Percentiles rank a stretch among this genome's conserved stretches.
Conservation (phyloP, 2,888 invertebrate species). For the Tetragnatha montana region DNA sequence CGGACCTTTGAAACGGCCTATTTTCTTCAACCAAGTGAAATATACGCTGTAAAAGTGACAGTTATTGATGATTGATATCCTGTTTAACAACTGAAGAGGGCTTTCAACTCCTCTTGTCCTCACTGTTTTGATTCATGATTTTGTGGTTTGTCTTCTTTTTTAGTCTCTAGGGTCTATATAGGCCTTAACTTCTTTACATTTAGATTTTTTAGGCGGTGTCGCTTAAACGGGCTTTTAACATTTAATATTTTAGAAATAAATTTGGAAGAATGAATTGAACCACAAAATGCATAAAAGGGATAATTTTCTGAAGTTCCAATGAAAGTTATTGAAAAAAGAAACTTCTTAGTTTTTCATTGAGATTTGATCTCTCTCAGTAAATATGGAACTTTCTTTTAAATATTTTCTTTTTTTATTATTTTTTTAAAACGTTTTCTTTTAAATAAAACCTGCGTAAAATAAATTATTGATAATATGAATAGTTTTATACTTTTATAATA, state of each 20-base stretch:
- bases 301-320: neutral
- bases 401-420: no score
- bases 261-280: neutral
- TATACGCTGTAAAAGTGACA: slow-evolving; percentile 28
- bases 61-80: slow-evolving; percentile 43
- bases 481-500: no score
- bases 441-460: no score
- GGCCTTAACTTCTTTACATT: neutral
- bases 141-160: slow-evolving; percentile 5
- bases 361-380: no score
- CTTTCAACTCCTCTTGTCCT: slow-evolving; percentile 22
- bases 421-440: no score
- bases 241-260: neutral
- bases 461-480: no score
- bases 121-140: slow-evolving; percentile 39
- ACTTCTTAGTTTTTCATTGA: no score
- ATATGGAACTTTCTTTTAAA: no score
- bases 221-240: neutral
- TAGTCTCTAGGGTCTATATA: neutral
- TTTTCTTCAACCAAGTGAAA: slow-evolving; percentile 32
- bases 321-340: no score
- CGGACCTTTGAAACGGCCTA: slow-evolving; percentile 14
- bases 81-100: slow-evolving; percentile 39
- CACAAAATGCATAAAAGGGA: neutral
- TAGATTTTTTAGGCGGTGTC: neutral